phyloP scores from a whole-genome alignment of 2,888 invertebrate genomes.

The Chloroclystis v-ata region DNA sequence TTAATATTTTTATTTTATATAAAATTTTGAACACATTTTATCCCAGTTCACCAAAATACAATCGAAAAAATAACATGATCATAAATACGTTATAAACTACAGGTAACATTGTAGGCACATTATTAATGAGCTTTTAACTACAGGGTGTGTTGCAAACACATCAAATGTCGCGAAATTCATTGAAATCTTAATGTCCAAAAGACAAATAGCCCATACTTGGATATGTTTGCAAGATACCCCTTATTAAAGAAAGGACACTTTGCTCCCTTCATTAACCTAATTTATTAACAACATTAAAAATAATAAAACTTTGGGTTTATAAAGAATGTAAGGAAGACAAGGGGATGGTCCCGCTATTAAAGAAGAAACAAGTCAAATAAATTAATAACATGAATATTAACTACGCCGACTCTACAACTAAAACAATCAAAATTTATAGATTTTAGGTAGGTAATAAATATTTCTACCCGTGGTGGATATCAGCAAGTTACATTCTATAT shows the following conservation, averaged over 20 bases:
- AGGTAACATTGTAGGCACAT: slow-evolving; percentile 78
- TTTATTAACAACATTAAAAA: slow-evolving; percentile 65
- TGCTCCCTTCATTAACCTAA: slow-evolving; percentile 47
- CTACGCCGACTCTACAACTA: slow-evolving; percentile 36
- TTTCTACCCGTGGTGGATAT: slow-evolving; percentile 44
- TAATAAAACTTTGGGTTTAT: slow-evolving; percentile 69
- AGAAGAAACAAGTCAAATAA: slow-evolving; percentile 46
- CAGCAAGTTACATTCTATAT: slow-evolving; percentile 31
- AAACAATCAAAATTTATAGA: slow-evolving; percentile 21
- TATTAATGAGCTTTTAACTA: slow-evolving; percentile 68
- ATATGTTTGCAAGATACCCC: too few species aligned
- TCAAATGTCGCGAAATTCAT: background rate
- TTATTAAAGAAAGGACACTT: slow-evolving; percentile 11
- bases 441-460: slow-evolving; percentile 34
- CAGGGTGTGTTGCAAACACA: slow-evolving; percentile 35
- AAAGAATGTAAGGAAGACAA: slow-evolving; percentile 68
- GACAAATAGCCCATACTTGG: too few species aligned
- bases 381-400: slow-evolving; percentile 53
- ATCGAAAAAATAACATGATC: slow-evolving; percentile 54
- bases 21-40: slow-evolving; percentile 73
- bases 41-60: slow-evolving; percentile 59
- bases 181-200: too few species aligned
- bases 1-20: slow-evolving; percentile 39
- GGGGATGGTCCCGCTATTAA: slow-evolving; percentile 59
- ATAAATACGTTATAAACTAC: slow-evolving; percentile 66